Evolutionary conservation across 1,140 invertebrate species (phyloP).

Genomic region (Sesamia nonagrioides): DNA sequence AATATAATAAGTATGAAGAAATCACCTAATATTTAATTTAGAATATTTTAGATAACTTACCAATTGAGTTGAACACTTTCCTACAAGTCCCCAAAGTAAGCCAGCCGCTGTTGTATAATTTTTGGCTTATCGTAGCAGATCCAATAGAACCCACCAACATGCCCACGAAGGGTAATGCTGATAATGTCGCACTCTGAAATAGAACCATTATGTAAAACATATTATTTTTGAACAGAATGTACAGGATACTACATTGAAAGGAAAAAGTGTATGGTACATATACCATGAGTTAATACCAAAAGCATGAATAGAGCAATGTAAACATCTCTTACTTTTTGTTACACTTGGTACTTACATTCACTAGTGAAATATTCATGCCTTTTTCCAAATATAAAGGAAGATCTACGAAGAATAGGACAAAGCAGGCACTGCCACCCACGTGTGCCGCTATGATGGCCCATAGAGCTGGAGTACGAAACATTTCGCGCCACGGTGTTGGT

Average conservation of each 20-base stretch:
- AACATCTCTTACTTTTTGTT: background rate
- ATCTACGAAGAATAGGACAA: constrained; percentile 91
- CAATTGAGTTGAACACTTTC: constrained; percentile 79
- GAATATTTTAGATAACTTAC: constrained; percentile 59
- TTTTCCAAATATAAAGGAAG: constrained; percentile 92
- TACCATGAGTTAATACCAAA: no score
- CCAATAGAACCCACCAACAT: constrained; percentile 90
- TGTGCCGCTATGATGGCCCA: constrained; percentile 90
- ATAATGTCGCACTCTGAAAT: constrained; percentile 91
- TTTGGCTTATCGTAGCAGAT: constrained; percentile 88
- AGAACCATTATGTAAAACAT: background rate
- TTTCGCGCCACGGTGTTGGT: constrained; percentile 89
- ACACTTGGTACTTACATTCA: constrained; percentile 72
- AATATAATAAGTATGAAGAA: no score
- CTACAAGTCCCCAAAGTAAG: constrained; percentile 76
- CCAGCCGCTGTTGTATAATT: constrained; percentile 86
- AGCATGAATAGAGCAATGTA: no score
- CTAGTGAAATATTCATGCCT: constrained; percentile 87
- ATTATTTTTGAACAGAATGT: background rate
- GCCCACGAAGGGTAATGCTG: constrained; percentile 92
- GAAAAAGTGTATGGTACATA: background rate
- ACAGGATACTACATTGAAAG: background rate
- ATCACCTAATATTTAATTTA: no score
- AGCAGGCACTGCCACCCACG: constrained; percentile 90
- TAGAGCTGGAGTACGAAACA: constrained; percentile 89